phyloP scores from a whole-genome alignment of 2,888 invertebrate genomes.

The Pogonocherus hispidulus region DNA sequence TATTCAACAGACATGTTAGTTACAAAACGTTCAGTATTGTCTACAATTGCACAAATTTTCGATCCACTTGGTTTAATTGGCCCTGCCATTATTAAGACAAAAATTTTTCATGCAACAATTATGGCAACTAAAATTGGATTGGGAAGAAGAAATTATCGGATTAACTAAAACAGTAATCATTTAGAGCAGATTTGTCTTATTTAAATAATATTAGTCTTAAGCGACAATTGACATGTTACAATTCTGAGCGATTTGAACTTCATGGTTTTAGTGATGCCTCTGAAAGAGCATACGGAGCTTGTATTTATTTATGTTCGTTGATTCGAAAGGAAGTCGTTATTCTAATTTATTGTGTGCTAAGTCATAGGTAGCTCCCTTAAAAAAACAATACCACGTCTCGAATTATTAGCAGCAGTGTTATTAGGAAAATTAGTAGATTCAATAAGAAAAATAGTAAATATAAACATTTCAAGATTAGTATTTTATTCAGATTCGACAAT shows the following conservation, averaged over 20 bases:
- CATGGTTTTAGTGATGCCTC: conserved; percentile 32
- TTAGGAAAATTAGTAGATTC: neutral
- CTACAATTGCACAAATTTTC: neutral
- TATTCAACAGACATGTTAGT: neutral
- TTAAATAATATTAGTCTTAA: neutral
- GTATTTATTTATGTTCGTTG: conserved; percentile 16
- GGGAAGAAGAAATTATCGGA: neutral
- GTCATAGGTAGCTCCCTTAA: conserved; percentile 22
- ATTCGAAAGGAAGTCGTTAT: neutral
- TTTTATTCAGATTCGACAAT: neutral
- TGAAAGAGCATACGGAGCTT: conserved; percentile 24
- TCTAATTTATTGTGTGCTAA: conserved; percentile 19
- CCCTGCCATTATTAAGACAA: neutral
- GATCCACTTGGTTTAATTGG: neutral
- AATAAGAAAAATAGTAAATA: neutral
- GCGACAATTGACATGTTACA: neutral
- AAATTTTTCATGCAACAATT: neutral
- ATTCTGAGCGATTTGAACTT: neutral
- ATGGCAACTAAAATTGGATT: neutral
- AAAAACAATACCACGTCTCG: conserved; percentile 20
- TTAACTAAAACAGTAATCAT: neutral
- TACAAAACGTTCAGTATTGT: neutral
- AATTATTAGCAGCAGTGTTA: conserved; percentile 14
- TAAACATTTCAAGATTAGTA: neutral
- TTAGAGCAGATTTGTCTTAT: neutral